Percentiles rank a stretch among this genome's conserved stretches.
Conservation (phyloP, 2,797 vertebrate species). For the Lutjanus campechanus region DNA sequence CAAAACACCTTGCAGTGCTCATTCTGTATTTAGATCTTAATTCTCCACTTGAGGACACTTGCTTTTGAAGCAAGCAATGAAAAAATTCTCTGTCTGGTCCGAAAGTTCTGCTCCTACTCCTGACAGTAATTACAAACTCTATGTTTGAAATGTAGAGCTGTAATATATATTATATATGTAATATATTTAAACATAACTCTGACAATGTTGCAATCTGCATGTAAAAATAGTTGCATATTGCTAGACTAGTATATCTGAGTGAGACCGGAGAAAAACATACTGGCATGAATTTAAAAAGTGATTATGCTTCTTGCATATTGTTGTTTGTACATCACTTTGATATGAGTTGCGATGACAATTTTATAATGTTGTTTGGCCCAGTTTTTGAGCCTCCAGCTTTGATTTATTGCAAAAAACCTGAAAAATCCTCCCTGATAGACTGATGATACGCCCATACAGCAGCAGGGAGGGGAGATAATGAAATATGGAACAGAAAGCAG, state of each 20-base stretch:
- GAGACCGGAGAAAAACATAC: neutral
- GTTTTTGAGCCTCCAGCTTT: constrained; percentile 26
- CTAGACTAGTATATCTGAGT: neutral
- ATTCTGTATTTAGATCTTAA: neutral
- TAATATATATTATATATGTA: too few relatives aligned
- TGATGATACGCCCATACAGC: constrained; percentile 32
- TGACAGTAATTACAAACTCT: neutral
- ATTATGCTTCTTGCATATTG: constrained; percentile 21
- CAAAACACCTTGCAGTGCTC: neutral
- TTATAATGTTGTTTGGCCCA: constrained; percentile 35
- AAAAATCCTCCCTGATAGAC: constrained; percentile 20
- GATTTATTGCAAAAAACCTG: constrained; percentile 45
- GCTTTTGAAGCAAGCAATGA: neutral
- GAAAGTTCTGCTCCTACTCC: neutral
- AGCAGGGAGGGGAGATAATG: constrained; percentile 16
- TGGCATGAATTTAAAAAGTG: constrained; percentile 1
- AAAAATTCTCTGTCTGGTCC: neutral
- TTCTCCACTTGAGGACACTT: neutral
- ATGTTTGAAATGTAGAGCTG: neutral
- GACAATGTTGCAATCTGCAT: neutral
- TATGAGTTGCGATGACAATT: constrained; percentile 33
- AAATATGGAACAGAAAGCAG: constrained; percentile 36
- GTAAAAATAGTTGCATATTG: neutral
- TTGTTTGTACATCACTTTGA: constrained; percentile 37
- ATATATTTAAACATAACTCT: constrained; percentile 5